These are phyloP conservation scores for Pithys albifrons DNA, from an alignment of 2,113 vertebrate genomes.

Conservation along the genomic window DNA sequence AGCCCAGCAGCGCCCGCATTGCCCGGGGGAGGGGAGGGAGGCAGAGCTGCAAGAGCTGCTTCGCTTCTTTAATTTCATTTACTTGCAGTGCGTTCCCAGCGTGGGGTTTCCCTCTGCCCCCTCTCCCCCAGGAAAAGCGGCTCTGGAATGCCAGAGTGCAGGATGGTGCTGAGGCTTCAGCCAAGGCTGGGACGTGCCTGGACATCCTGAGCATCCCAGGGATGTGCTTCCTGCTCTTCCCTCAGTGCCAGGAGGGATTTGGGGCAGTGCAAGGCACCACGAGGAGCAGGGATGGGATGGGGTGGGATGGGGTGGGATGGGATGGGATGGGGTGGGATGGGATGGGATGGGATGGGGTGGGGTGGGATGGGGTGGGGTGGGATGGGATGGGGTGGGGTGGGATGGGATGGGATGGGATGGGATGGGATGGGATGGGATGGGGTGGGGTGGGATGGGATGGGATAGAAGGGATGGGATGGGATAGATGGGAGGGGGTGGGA, in stretches of 20 bases:
- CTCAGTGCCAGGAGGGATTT: background rate
- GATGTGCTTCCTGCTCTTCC: background rate
- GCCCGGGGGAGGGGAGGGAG: constrained; percentile 73
- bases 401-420: too few relatives aligned
- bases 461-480: too few relatives aligned
- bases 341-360: too few relatives aligned
- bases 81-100: constrained; percentile 80
- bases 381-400: too few relatives aligned
- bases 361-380: too few relatives aligned
- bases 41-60: constrained; percentile 73
- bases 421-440: too few relatives aligned
- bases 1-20: constrained; percentile 81
- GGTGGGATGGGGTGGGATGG: too few relatives aligned
- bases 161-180: background rate
- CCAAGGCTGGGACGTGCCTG: background rate
- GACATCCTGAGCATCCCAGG: background rate
- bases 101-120: constrained; percentile 70
- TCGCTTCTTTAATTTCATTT: constrained; percentile 84
- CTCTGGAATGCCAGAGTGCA: background rate
- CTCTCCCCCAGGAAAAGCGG: constrained; percentile 34
- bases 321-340: too few relatives aligned
- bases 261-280: background rate
- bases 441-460: too few relatives aligned
- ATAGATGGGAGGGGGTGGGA: too few relatives aligned
- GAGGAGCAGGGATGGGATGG: rapidly evolving